These are phyloP conservation scores for Lutraria rhynchaena DNA, from an alignment of 1,140 invertebrate species.

Conservation along the genomic window DNA sequence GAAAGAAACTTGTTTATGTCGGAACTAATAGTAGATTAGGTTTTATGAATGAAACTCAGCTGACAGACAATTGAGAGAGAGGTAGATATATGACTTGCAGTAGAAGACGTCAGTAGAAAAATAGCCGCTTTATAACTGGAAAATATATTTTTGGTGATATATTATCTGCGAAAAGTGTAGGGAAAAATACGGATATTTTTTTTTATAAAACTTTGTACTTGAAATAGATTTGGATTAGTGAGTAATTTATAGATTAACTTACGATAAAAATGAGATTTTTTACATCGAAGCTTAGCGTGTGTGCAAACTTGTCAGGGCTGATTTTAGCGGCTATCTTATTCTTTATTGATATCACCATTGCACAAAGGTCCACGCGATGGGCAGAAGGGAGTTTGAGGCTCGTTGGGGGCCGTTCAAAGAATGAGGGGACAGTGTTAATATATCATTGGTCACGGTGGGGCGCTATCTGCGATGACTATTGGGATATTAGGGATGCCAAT, in stretches of 20 bases:
- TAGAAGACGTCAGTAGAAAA: no score
- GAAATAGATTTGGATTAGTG: background rate
- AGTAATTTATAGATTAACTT: no score
- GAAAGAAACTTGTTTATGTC: no score
- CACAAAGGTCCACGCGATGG: constrained; percentile 37
- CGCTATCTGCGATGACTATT: constrained; percentile 76
- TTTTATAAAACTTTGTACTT: background rate
- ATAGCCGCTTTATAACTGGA: no score
- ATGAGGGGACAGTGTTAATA: constrained; percentile 74
- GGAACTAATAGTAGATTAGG: no score
- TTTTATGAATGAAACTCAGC: no score
- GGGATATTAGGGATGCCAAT: constrained; percentile 73
- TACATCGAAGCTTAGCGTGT: background rate
- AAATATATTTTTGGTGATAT: no score
- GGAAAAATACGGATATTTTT: background rate
- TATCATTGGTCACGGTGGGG: constrained; percentile 73
- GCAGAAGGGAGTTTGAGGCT: constrained; percentile 63
- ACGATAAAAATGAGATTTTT: background rate
- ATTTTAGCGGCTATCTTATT: background rate
- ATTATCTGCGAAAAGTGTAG: no score
- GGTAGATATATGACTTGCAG: no score
- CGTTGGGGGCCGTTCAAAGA: constrained; percentile 54
- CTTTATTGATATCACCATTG: background rate
- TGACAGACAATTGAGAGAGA: no score
- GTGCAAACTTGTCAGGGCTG: constrained; percentile 23